A percentile compares a stretch with the other conserved stretches of the same genome.
Conservation (phyloP, 2,888 invertebrate genomes). For the Odontocerum albicorne region DNA sequence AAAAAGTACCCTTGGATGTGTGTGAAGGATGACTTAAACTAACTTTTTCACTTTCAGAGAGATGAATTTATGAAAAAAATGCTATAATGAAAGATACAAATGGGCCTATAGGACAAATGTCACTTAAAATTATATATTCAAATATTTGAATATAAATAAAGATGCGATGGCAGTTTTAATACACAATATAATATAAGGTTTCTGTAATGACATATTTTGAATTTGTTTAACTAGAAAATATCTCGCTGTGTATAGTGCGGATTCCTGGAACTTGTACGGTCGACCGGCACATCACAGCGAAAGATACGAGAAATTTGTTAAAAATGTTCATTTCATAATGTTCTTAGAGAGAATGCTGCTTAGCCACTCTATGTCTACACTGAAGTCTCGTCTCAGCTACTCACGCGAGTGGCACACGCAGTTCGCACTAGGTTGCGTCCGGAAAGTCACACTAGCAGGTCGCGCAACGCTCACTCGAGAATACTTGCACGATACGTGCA, state of each 20-base stretch:
- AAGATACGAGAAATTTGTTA: conserved; percentile 33
- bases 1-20: not conserved
- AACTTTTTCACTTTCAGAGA: conserved; percentile 18
- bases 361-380: conserved; percentile 14
- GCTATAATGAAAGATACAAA: conserved; percentile 28
- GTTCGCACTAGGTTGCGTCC: not conserved
- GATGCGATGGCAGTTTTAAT: conserved; percentile 35
- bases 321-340: conserved; percentile 31
- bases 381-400: not conserved
- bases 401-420: not conserved
- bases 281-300: conserved; percentile 22
- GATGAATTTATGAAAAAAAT: conserved; percentile 25
- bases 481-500: no score
- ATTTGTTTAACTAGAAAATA: conserved; percentile 33
- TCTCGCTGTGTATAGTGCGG: conserved; percentile 17
- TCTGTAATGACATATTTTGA: conserved; percentile 1
- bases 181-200: no score
- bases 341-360: conserved; percentile 21
- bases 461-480: no score
- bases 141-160: conserved; percentile 27
- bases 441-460: not conserved
- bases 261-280: not conserved
- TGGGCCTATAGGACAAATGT: conserved; percentile 31
- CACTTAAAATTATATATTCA: conserved; percentile 24
- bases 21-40: conserved; percentile 17